Percentiles rank a stretch among this genome's conserved stretches.
phyloP scores from a whole-genome alignment of 2,888 invertebrate species.

The Zaprionus bogoriensis region DNA sequence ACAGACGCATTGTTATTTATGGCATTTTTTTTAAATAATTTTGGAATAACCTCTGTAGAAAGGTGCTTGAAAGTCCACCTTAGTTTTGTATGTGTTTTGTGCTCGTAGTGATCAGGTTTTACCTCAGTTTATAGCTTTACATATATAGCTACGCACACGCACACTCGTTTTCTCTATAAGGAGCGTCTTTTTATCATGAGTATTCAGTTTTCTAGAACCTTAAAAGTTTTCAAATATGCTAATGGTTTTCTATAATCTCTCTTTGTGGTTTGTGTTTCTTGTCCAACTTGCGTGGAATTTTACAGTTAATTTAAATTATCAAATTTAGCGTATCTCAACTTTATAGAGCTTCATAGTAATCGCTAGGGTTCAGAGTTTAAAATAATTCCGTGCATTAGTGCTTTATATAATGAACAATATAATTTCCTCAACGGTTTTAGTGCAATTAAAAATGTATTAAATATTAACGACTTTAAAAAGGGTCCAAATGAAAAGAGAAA shows the following conservation, averaged over 20 bases:
- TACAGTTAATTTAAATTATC: too few relatives aligned
- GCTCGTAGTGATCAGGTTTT: too few relatives aligned
- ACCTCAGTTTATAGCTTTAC: too few relatives aligned
- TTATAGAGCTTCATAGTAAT: neutral
- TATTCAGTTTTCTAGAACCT: too few relatives aligned
- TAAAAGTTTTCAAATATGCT: too few relatives aligned
- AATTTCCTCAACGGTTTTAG: neutral
- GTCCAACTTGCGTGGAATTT: too few relatives aligned
- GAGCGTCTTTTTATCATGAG: neutral
- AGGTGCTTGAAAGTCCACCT: neutral
- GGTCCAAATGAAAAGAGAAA: neutral
- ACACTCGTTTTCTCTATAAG: neutral
- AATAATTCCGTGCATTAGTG: neutral
- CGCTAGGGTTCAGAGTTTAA: neutral
- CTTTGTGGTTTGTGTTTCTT: too few relatives aligned
- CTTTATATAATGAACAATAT: neutral
- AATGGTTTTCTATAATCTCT: too few relatives aligned
- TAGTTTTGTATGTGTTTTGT: too few relatives aligned
- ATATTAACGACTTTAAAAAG: neutral
- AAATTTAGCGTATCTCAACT: too few relatives aligned
- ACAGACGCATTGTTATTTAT: conserved; percentile 21
- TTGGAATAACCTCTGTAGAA: neutral
- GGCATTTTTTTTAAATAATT: conserved; percentile 1
- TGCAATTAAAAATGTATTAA: neutral
- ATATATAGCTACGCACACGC: neutral